Evolutionary conservation across 1,140 invertebrate genomes (phyloP), one percentile per base, ranked within the genome.

Genomic region (Sminthurides bifidus): DNA sequence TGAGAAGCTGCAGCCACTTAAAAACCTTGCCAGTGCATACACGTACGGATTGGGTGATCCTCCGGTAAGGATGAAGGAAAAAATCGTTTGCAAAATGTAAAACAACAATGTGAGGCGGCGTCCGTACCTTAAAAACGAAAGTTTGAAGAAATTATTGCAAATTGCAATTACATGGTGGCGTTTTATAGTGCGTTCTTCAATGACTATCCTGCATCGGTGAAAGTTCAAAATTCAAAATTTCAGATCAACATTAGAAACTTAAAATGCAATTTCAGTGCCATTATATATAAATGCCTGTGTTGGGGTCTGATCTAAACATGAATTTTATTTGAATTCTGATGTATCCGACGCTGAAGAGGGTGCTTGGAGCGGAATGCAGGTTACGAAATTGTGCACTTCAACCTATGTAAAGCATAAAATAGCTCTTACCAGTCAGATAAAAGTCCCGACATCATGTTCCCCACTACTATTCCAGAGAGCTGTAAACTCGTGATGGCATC

Each of bases 391-490:
- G n/a, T n/a, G n/a, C n/a, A n/a, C n/a, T n/a, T n/a, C n/a, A n/a
- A n/a, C n/a, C n/a, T n/a, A n/a, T n/a, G n/a, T n/a, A n/a, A n/a
- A n/a, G 31, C 24, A 29, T n/a, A 8, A 35, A 46, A 33, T 55
- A 21, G 45, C n/a, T 14, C 3, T 50, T 44, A 58, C 55, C 58
- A 60, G 30, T 63, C 61, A 5, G 57, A 57, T 12, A 63, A n/a
- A 30, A 59, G 60, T 29, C 49, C 49, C 6, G 61, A 54, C 26
- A 59, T 40, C 6, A 48, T 43, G 31, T 63, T 63, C 1, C 61
- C 61, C 14, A 59, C 53, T 29, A 63, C 51, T 58, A 63, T 63
- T 10, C 50, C 61, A 35, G 54, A 53, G 57, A 63, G 59, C 52
- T 63, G 61, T 19, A 59, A 17, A 31, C 35, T 54, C 0, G 45